Evolutionary conservation across 2,113 vertebrate genomes (phyloP).

Genomic region (Takifugu bimaculatus): DNA sequence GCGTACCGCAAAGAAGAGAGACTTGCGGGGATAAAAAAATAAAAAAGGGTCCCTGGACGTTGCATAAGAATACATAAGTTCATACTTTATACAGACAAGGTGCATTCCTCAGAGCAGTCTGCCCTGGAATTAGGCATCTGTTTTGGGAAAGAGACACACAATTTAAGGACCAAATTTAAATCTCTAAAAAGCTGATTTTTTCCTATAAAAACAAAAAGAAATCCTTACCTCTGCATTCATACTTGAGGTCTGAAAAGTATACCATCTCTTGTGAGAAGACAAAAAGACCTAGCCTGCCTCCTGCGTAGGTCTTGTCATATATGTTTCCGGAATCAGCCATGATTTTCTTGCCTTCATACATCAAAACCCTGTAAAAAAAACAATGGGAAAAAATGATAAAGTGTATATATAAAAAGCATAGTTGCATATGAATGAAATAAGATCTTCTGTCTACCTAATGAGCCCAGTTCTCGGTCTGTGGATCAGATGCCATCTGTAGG

Average conservation of each 20-base stretch:
- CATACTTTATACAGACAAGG: constrained; percentile 83
- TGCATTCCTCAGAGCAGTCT: constrained; percentile 82
- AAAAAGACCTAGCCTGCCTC: constrained; percentile 92
- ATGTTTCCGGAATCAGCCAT: constrained; percentile 98
- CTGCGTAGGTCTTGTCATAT: constrained; percentile 97
- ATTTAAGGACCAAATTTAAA: neutral
- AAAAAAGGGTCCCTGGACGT: constrained; percentile 77
- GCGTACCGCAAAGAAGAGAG: constrained; percentile 73
- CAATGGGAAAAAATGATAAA: neutral
- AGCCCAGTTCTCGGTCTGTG: constrained; percentile 96
- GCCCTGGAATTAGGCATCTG: constrained; percentile 84
- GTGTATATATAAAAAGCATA: neutral
- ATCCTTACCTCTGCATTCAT: constrained; percentile 95
- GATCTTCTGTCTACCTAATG: constrained; percentile 79
- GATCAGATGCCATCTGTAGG: constrained; percentile 97
- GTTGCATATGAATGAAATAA: neutral
- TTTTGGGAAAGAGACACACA: constrained; percentile 20
- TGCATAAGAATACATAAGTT: constrained; percentile 67
- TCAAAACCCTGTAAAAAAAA: constrained; percentile 83
- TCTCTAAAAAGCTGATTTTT: neutral
- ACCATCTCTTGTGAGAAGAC: constrained; percentile 99
- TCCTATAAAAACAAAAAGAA: neutral
- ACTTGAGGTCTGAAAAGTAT: constrained; percentile 99
- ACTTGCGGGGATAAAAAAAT: constrained; percentile 68
- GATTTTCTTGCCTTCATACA: constrained; percentile 99